Evolutionary conservation across 2,888 invertebrate genomes (phyloP), one percentile per base, ranked within the genome.

Genomic region (Eristalinus aeneus): DNA sequence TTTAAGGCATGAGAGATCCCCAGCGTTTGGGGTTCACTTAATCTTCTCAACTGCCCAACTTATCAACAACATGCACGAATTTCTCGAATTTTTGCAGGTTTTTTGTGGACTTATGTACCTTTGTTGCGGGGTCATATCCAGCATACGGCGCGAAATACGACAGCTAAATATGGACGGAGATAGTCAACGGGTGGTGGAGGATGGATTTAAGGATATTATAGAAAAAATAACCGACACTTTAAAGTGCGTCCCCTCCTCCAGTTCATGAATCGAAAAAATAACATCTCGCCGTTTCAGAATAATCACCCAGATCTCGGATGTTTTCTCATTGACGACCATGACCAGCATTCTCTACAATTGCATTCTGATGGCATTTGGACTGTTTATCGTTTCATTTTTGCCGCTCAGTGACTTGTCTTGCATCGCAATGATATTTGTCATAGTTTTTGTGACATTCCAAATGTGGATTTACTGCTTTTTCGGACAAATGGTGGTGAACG

Each of bases 381-480:
- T 67, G n/a, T 53, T 67, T 6, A 22, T 46, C 6, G n/a, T 67
- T 10, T 67, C 67, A 2, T 46, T 31, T 31, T 23, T 67, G 16
- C 67, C 67, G 23, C 27, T 46, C 9, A 46, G 27, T 11, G 67
- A 67, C 12, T 46, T 67, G 16, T 27, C 23, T 0, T 67, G 46
- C 53, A 67, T 67, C 8, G n/a, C 67, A 16, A 67, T 67, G 67
- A 53, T 67, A n/a, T 67, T 27, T 8, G 53, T 53, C 20, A 36
- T 63, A 10, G n/a, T 22, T 11, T 23, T 53, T 2, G 67, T 36
- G 53, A n/a, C 16, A 60, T 65, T 78, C 56, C 46, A 72, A 32
- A 46, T 78, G 11, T 65, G 65, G 78, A 78, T 78, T 9, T 78
- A 78, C 31, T 78, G 78, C 11, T 53, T 65, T 27, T 78, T 72